Evolutionary conservation across 2,797 vertebrate species (phyloP).

Genomic region (Sebastes dallii): DNA sequence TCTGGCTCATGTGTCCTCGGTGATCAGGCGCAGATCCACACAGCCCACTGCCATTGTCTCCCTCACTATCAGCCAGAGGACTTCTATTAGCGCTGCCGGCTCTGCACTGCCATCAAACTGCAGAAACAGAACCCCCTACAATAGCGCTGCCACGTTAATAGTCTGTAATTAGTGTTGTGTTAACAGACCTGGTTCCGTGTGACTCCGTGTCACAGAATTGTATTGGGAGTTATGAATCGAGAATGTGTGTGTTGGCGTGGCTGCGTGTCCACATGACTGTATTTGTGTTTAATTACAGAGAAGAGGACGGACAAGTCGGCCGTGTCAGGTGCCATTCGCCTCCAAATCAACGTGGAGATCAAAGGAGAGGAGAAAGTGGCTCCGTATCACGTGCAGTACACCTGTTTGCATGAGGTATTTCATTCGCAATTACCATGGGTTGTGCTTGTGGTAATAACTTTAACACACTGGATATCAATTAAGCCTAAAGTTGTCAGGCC

Average conservation of each 20-base stretch:
- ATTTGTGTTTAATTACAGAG: constrained; percentile 80
- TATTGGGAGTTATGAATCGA: constrained; percentile 47
- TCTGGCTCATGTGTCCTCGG: constrained; percentile 50
- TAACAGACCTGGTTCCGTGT: constrained; percentile 37
- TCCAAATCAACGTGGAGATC: constrained; percentile 99
- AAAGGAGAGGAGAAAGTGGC: constrained; percentile 99
- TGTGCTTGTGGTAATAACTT: not conserved
- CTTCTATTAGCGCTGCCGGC: constrained; percentile 50
- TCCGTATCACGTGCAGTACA: constrained; percentile 96
- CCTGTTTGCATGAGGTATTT: constrained; percentile 95
- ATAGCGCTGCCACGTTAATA: constrained; percentile 58
- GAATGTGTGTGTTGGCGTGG: not conserved
- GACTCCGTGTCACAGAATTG: constrained; percentile 1
- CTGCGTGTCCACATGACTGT: not conserved
- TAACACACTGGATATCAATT: not conserved
- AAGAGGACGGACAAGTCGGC: constrained; percentile 99
- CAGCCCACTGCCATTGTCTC: constrained; percentile 54
- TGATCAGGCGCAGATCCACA: constrained; percentile 43
- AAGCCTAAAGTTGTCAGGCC: not conserved
- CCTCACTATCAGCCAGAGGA: constrained; percentile 57
- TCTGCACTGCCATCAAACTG: constrained; percentile 29
- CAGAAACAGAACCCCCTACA: constrained; percentile 39
- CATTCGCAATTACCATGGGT: not conserved
- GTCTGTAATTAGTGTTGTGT: constrained; percentile 58
- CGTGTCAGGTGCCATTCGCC: constrained; percentile 95